Conservation (phyloP, 2,797 vertebrate species). For the Tinamus major region DNA sequence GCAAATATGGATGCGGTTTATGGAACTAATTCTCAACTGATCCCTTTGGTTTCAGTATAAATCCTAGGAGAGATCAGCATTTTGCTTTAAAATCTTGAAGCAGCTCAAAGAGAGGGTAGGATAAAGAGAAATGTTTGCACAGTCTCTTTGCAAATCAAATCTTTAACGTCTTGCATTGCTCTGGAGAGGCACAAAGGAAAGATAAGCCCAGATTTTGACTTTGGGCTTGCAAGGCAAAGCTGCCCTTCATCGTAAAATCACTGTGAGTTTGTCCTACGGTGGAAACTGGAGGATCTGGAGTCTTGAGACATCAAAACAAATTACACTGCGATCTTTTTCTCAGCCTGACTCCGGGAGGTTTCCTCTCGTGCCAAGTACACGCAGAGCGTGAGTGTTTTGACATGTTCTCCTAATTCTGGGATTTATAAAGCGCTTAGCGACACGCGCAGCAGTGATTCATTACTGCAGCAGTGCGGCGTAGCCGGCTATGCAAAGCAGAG, state of each 20-base stretch:
- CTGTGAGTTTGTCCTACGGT: neutral
- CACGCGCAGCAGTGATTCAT: neutral
- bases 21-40: neutral
- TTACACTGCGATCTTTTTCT: accelerated
- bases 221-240: neutral
- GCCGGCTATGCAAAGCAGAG: neutral
- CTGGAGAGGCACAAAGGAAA: slow-evolving; percentile 8
- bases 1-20: neutral
- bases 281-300: neutral
- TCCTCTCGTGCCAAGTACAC: neutral
- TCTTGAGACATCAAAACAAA: neutral
- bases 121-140: slow-evolving; percentile 56
- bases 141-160: slow-evolving; percentile 64
- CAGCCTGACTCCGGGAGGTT: neutral
- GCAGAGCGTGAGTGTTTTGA: neutral
- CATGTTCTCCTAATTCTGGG: neutral
- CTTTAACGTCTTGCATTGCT: accelerated
- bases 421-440: neutral
- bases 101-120: neutral
- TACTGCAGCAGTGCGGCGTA: neutral
- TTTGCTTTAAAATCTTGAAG: slow-evolving; percentile 27
- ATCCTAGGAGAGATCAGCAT: slow-evolving; percentile 10
- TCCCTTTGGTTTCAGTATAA: slow-evolving; percentile 8
- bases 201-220: slow-evolving; percentile 37
- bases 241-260: neutral